These are phyloP conservation scores for Pungitius pungitius DNA, from an alignment of 2,113 vertebrate species.

Conservation along the genomic window DNA sequence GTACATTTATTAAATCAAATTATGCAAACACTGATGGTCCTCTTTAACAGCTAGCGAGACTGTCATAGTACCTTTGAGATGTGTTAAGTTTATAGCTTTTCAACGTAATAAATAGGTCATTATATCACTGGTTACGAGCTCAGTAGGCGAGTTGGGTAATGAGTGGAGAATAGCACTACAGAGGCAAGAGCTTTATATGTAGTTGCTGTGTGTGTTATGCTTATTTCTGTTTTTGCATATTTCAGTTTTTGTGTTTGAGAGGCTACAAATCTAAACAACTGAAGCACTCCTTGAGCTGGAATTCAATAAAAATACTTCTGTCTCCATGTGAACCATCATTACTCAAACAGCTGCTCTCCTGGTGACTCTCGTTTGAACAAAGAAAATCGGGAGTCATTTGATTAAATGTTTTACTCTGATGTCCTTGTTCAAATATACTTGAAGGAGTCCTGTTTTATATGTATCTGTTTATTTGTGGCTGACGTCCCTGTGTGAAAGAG, in stretches of 20 bases:
- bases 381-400: conserved; percentile 13
- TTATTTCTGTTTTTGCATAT: conserved; percentile 34
- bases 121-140: conserved; percentile 47
- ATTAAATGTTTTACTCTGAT: conserved; percentile 16
- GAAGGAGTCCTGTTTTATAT: conserved; percentile 19
- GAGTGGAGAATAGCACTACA: conserved; percentile 28
- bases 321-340: conserved; percentile 20
- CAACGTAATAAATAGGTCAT: conserved; percentile 55
- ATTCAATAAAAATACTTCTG: conserved; percentile 40
- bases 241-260: conserved; percentile 30
- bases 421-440: not conserved
- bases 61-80: conserved; percentile 44
- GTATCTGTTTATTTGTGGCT: not conserved
- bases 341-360: conserved; percentile 18
- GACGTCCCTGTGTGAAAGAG: conserved; percentile 23
- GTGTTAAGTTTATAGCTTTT: conserved; percentile 24
- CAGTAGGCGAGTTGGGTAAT: conserved; percentile 27
- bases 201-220: conserved; percentile 13
- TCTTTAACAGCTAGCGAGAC: conserved; percentile 2
- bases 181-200: conserved; percentile 18
- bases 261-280: conserved; percentile 23
- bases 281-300: conserved; percentile 30
- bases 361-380: conserved; percentile 5
- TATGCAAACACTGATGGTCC: conserved; percentile 1
- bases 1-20: conserved; percentile 1